Percentiles rank a stretch among this genome's conserved stretches.
These are phyloP conservation scores for Brachymystax lenok DNA, from an alignment of 2,797 vertebrate genomes.

Conservation along the genomic window DNA sequence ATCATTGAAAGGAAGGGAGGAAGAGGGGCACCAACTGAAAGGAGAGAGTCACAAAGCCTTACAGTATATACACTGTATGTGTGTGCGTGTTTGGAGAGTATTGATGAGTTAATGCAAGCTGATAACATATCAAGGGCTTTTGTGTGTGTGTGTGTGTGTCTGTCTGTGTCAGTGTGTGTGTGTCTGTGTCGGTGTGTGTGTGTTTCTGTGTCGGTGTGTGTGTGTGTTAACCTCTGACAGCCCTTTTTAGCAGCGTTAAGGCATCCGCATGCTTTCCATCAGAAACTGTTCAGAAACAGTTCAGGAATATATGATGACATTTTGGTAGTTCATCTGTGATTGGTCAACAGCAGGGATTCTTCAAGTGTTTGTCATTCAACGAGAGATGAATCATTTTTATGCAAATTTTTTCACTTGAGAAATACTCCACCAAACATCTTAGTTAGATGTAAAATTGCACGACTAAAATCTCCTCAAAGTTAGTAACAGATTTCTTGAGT, in stretches of 20 bases:
- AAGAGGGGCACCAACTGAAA: conserved; percentile 47
- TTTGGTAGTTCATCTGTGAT: too few species aligned
- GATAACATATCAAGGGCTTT: conserved; percentile 36
- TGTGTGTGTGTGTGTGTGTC: conserved; percentile 23
- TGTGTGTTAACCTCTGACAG: conserved; percentile 8
- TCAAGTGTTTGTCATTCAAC: too few species aligned
- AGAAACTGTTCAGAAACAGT: too few species aligned
- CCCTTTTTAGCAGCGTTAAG: conserved; percentile 2
- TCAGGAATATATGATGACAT: too few species aligned
- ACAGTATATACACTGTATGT: conserved; percentile 2
- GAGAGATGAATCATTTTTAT: too few species aligned
- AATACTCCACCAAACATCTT: too few species aligned
- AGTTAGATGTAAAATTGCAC: too few species aligned
- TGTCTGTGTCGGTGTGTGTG: conserved; percentile 28
- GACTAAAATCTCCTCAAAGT: too few species aligned
- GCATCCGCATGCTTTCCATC: too few species aligned
- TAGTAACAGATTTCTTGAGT: too few species aligned
- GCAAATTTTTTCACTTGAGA: too few species aligned
- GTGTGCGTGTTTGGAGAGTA: conserved; percentile 2
- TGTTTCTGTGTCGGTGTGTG: conserved; percentile 19
- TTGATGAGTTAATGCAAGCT: conserved; percentile 19
- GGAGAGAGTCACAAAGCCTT: conserved; percentile 24
- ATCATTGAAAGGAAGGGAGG: conserved; percentile 32
- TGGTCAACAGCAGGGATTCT: too few species aligned
- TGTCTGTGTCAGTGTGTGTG: conserved; percentile 20